Evolutionary conservation across 1,140 invertebrate genomes (phyloP).

Genomic region (Muscidifurax raptorellus): DNA sequence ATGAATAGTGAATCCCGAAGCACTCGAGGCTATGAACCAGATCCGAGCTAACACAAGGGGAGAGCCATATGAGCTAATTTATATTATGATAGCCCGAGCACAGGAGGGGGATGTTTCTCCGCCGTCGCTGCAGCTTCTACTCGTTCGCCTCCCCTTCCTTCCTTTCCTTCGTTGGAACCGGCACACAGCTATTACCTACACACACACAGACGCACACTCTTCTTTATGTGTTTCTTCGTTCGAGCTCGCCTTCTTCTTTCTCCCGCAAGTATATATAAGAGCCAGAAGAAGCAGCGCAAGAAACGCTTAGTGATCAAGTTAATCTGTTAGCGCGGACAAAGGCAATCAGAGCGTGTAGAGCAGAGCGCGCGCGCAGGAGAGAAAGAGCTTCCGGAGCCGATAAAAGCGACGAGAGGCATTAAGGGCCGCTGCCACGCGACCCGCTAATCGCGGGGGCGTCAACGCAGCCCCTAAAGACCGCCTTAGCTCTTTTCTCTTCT

Average conservation of each 20-base stretch:
- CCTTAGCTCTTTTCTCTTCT: conserved; percentile 65
- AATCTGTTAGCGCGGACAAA: conserved; percentile 68
- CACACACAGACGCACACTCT: neutral
- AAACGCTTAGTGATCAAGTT: conserved; percentile 68
- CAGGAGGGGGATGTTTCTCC: conserved; percentile 56
- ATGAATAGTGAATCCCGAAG: conserved; percentile 76
- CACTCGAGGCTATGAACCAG: conserved; percentile 74
- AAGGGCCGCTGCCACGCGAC: conserved; percentile 62
- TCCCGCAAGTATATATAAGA: conserved; percentile 52
- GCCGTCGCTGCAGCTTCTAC: neutral
- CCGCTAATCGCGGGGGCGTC: conserved; percentile 69
- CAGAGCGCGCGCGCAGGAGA: conserved; percentile 8
- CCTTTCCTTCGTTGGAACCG: too few species aligned
- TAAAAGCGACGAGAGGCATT: conserved; percentile 63
- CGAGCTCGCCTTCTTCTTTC: neutral
- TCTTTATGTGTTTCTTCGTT: neutral
- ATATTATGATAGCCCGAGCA: conserved; percentile 75
- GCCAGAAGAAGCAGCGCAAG: conserved; percentile 1
- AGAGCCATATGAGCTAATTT: conserved; percentile 75
- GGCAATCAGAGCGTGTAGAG: conserved; percentile 59
- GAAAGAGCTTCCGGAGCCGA: conserved; percentile 54
- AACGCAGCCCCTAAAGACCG: conserved; percentile 59
- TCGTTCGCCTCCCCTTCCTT: neutral
- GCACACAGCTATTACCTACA: neutral
- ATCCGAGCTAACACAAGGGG: conserved; percentile 73